Conservation (phyloP, 2,888 invertebrate species). For the Argyra leucocephala region DNA sequence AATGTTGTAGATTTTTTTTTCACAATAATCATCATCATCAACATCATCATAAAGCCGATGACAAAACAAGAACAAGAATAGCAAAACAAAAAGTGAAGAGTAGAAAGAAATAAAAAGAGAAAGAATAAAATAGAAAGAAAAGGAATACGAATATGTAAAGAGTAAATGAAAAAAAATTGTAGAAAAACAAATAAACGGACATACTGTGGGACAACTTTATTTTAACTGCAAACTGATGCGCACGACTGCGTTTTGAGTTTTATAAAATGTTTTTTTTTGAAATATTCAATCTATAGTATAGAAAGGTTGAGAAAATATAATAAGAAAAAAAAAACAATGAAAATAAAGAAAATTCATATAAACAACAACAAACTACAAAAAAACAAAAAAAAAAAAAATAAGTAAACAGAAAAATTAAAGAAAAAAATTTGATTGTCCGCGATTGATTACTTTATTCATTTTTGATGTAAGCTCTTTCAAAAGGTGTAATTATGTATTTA, state of each 20-base stretch:
- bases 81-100: background rate
- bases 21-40: too few relatives aligned
- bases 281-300: too few relatives aligned
- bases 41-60: too few relatives aligned
- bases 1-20: too few relatives aligned
- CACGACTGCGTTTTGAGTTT: background rate
- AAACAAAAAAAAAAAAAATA: background rate
- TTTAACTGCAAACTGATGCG: slow-evolving; percentile 8
- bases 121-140: too few relatives aligned
- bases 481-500: slow-evolving; percentile 3
- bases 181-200: background rate
- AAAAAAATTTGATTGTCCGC: background rate
- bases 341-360: background rate
- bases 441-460: slow-evolving; percentile 6
- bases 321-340: background rate
- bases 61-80: background rate
- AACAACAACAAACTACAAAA: background rate
- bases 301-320: background rate
- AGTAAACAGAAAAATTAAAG: background rate
- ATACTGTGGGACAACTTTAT: slow-evolving; percentile 16
- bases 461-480: background rate
- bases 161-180: background rate
- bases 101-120: too few relatives aligned
- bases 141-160: background rate
- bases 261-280: too few relatives aligned